Conservation (phyloP, 2,888 invertebrate genomes). For the Ornithoptera alexandrae region DNA sequence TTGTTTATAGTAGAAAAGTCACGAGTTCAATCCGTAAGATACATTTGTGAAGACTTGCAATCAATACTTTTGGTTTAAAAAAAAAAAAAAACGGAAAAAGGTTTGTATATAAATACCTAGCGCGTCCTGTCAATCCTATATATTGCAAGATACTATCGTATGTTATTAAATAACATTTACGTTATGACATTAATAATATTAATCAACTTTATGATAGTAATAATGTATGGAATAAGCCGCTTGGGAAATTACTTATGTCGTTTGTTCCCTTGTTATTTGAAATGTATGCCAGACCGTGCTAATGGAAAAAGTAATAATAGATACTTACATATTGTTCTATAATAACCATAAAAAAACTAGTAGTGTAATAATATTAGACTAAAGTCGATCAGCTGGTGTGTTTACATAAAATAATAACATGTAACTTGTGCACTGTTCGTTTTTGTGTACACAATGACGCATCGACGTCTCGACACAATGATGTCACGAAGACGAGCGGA, state of each 20-base stretch:
- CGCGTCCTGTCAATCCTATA: not conserved
- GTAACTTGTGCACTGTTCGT: slow-evolving; percentile 33
- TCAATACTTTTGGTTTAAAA: no score
- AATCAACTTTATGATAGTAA: not conserved
- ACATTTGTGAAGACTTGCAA: no score
- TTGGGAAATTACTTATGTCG: slow-evolving; percentile 17
- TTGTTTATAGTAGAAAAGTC: no score
- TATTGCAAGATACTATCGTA: not conserved
- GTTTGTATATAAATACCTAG: not conserved
- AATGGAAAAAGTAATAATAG: not conserved
- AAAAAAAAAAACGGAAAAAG: no score
- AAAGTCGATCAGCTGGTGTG: slow-evolving; percentile 16
- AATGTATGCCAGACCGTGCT: not conserved
- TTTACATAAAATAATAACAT: slow-evolving; percentile 23
- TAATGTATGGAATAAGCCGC: slow-evolving; percentile 4
- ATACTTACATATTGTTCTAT: not conserved
- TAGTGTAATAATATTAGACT: not conserved
- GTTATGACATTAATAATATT: not conserved
- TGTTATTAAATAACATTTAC: not conserved
- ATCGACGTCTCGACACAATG: slow-evolving; percentile 32
- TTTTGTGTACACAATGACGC: slow-evolving; percentile 41
- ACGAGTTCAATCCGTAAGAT: no score
- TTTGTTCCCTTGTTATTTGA: no score
- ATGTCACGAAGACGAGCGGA: slow-evolving; percentile 27
- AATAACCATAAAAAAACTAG: not conserved